These are phyloP conservation scores for Caenorhabditis wallacei DNA, from an alignment of 2,888 invertebrate species.

Conservation along the genomic window DNA sequence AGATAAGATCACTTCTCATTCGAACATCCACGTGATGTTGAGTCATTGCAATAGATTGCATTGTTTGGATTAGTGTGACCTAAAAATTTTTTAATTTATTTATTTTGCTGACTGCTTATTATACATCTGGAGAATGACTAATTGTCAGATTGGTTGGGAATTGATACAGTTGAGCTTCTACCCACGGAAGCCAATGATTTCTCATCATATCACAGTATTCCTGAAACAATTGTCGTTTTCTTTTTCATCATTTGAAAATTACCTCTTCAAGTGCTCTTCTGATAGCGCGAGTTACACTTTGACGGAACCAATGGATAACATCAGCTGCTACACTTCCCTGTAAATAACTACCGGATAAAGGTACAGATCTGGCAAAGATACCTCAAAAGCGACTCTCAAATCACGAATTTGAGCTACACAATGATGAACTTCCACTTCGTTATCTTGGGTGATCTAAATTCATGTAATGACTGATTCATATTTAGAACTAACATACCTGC, in stretches of 20 bases:
- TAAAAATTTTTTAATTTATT: constrained; percentile 18
- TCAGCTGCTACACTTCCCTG: constrained; percentile 72
- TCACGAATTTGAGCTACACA: constrained; percentile 78
- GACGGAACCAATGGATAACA: constrained; percentile 79
- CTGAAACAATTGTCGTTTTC: no score
- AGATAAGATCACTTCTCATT: constrained; percentile 75
- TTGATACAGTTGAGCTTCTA: constrained; percentile 76
- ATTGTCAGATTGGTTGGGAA: constrained; percentile 78
- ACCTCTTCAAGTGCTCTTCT: constrained; percentile 78
- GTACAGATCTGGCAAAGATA: neutral
- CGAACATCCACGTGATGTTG: constrained; percentile 75
- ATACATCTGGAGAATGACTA: constrained; percentile 70
- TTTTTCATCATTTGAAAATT: neutral
- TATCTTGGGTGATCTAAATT: constrained; percentile 72
- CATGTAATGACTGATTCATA: neutral
- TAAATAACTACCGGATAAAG: no score
- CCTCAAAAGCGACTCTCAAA: constrained; percentile 67
- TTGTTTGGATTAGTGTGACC: constrained; percentile 75
- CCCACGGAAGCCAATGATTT: constrained; percentile 79
- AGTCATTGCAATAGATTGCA: constrained; percentile 76
- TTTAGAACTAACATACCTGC: constrained; percentile 64
- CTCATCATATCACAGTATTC: constrained; percentile 79
- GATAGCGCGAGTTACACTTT: constrained; percentile 75
- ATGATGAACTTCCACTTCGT: constrained; percentile 77
- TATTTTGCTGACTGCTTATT: neutral